These are phyloP conservation scores for Callipepla californica DNA, from an alignment of 2,113 vertebrate genomes.

Conservation along the genomic window DNA sequence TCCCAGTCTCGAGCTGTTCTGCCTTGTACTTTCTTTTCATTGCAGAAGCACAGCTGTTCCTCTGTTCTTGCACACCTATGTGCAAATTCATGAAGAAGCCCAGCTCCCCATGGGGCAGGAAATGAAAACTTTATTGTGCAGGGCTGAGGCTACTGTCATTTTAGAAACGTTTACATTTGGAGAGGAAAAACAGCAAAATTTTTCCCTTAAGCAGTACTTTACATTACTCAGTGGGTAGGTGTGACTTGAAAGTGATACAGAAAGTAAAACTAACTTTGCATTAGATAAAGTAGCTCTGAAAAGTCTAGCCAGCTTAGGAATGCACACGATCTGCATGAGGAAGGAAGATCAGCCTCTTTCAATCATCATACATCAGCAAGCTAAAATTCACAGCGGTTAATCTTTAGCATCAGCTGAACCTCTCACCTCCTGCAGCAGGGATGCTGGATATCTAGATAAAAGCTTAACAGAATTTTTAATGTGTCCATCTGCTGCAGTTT, in stretches of 20 bases:
- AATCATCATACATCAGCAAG: slow-evolving; percentile 37
- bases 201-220: no score
- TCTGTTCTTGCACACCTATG: not conserved
- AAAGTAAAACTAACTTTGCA: not conserved
- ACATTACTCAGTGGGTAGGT: not conserved
- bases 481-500: slow-evolving; percentile 14
- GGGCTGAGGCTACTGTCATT: not conserved
- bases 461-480: slow-evolving; percentile 28
- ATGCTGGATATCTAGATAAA: not conserved
- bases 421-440: slow-evolving; percentile 32
- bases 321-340: slow-evolving; percentile 27
- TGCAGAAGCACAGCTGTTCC: not conserved
- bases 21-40: not conserved
- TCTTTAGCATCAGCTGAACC: slow-evolving; percentile 23
- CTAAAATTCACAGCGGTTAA: slow-evolving; percentile 41
- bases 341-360: slow-evolving; percentile 6
- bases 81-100: not conserved
- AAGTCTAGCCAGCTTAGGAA: slow-evolving; percentile 3
- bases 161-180: not conserved
- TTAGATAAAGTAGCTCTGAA: not conserved
- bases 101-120: not conserved
- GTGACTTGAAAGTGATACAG: not conserved
- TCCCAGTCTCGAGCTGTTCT: not conserved
- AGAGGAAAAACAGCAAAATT: not conserved
- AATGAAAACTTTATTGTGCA: not conserved